A percentile compares a stretch with the other conserved stretches of the same genome.
Conservation (phyloP, 2,113 vertebrate genomes). For the Perognathus longimembris region DNA sequence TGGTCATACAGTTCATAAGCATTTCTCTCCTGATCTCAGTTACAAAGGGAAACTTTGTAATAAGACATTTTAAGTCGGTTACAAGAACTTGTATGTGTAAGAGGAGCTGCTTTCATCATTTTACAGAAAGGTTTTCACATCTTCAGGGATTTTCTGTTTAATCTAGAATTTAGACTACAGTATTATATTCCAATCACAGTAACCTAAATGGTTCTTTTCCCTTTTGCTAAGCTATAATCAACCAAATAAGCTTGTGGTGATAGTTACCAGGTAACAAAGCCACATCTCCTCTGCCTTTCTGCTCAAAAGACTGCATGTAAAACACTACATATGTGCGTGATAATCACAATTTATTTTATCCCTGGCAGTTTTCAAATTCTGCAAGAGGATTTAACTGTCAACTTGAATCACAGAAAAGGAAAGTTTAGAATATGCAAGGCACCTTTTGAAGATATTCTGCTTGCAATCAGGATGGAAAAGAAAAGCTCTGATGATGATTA, state of each 20-base stretch:
- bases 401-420: neutral
- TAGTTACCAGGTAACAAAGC: constrained; percentile 29
- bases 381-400: neutral
- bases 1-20: neutral
- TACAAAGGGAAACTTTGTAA: neutral
- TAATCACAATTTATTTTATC: neutral
- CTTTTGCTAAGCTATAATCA: neutral
- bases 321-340: neutral
- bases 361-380: neutral
- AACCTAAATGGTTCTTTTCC: neutral
- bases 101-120: neutral
- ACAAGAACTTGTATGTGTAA: neutral
- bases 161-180: neutral
- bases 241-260: neutral
- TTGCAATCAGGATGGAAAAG: neutral
- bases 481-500: neutral
- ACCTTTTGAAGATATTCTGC: neutral
- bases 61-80: neutral
- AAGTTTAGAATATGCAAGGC: neutral
- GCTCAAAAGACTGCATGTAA: neutral
- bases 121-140: constrained; percentile 2
- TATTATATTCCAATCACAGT: constrained; percentile 30
- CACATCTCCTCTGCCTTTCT: neutral
- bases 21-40: neutral
- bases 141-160: constrained; percentile 28